A percentile compares a stretch with the other conserved stretches of the same genome.
phyloP scores from a whole-genome alignment of 2,888 invertebrate genomes.

The Pristionchus fissidentatus region DNA sequence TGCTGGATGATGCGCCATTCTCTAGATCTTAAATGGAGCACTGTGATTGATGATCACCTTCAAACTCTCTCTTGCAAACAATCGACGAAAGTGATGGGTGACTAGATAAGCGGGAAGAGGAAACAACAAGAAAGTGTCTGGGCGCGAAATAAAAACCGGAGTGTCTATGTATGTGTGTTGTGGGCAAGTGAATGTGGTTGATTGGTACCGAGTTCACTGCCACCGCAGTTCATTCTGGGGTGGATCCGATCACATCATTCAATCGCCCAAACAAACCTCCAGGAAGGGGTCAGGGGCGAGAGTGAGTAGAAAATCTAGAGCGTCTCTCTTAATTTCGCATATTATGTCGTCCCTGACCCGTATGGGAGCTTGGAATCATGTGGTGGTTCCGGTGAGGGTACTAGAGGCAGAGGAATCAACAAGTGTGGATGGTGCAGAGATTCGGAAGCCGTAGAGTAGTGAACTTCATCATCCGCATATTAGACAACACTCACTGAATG shows the following conservation, averaged over 20 bases:
- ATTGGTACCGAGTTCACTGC: not conserved
- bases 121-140: constrained; percentile 38
- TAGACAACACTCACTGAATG: not conserved
- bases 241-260: not conserved
- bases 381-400: not conserved
- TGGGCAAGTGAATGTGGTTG: not conserved
- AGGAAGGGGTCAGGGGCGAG: no score
- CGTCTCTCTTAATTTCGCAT: no score
- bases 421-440: not conserved
- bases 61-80: no score
- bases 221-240: not conserved
- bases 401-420: not conserved
- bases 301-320: no score
- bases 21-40: constrained; percentile 25
- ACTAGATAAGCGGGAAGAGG: constrained; percentile 1
- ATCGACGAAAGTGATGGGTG: not conserved
- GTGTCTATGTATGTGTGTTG: not conserved
- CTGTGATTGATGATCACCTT: no score
- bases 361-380: not conserved
- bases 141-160: not conserved
- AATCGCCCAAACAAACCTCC: not conserved
- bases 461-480: no score
- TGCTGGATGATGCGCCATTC: constrained; percentile 28
- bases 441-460: constrained; percentile 16
- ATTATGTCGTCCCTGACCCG: not conserved